Base-by-base conservation (phyloP, 2,797 vertebrate genomes). In the Zonotrichia albicollis region DNA sequence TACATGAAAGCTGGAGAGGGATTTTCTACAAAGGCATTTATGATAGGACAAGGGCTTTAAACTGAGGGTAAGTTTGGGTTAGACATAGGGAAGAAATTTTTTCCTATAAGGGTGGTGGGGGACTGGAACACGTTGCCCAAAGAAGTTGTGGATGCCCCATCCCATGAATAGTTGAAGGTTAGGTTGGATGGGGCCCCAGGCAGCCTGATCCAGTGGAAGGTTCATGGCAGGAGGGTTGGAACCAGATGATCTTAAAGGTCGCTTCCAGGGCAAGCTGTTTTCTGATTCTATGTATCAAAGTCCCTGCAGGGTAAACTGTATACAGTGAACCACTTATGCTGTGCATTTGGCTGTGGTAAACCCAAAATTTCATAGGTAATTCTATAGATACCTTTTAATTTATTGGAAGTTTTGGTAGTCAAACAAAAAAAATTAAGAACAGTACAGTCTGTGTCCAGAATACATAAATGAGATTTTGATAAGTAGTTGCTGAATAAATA, bases 361-460 rank as follows among this genome's bases (percentile, higher is more conserved):
- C 1, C 0, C 25, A 10, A 61, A 73, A 10, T 9, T 19, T 11
- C 20, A 3, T 9, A n/a, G 27, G 21, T 54, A 65, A 13, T 13
- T 21, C 9, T 23, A 5, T 12, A 51, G 1, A 16, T 54, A 8
- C 27, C 32, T 72, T 48, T 62, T 57, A 11, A 45, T 72, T 82
- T 79, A 50, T 20, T 51, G n/a, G 7, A 27, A 18, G 3, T 50
- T 75, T 77, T 30, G 36, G 22, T 64, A 18, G 38, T 16, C 0
- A 22, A 10, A 46, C 38, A 17, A 9, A 50, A 26, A 42, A 25
- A 54, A 3, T 23, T 19, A 27, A 5, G 8, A 78, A 13, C 22
- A 32, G 20, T 22, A 19, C 6, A 25, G 32, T 11, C 51, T 65
- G 32, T 67, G 22, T 57, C 38, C 21, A 16, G 29, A 6, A 42